Conservation (phyloP, 2,797 vertebrate species). For the Rhyacichthys aspro region DNA sequence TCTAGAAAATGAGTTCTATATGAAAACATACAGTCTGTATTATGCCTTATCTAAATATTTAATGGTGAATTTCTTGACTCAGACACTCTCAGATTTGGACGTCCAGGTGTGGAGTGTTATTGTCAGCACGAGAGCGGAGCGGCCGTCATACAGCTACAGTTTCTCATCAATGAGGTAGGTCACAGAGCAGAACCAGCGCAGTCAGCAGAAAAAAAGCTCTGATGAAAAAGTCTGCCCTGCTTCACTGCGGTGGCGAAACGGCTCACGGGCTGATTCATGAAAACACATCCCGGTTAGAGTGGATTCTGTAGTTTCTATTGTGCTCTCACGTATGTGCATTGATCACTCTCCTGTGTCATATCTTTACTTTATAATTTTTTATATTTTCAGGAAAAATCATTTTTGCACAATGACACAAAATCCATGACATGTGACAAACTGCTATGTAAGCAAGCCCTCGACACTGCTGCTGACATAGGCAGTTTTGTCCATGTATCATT, state of each 20-base stretch:
- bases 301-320: too few relatives aligned
- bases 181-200: neutral
- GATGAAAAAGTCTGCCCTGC: neutral
- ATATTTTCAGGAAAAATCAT: neutral
- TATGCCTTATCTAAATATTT: neutral
- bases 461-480: neutral
- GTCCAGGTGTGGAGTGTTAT: constrained; percentile 96
- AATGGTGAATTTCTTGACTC: constrained; percentile 84
- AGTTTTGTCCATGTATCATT: neutral
- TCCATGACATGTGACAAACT: neutral
- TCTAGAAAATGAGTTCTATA: too few relatives aligned
- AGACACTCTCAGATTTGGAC: constrained; percentile 87
- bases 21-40: too few relatives aligned
- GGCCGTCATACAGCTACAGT: constrained; percentile 97
- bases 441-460: too few relatives aligned
- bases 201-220: constrained; percentile 2
- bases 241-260: neutral
- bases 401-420: constrained; percentile 2
- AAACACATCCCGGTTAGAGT: constrained; percentile 10
- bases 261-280: constrained; percentile 27
- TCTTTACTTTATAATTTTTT: constrained; percentile 2
- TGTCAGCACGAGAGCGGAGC: constrained; percentile 96
- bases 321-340: neutral
- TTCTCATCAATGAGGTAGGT: constrained; percentile 98
- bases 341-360: constrained; percentile 1